Conservation (phyloP, 2,797 vertebrate genomes). For the Sebastes elongatus region DNA sequence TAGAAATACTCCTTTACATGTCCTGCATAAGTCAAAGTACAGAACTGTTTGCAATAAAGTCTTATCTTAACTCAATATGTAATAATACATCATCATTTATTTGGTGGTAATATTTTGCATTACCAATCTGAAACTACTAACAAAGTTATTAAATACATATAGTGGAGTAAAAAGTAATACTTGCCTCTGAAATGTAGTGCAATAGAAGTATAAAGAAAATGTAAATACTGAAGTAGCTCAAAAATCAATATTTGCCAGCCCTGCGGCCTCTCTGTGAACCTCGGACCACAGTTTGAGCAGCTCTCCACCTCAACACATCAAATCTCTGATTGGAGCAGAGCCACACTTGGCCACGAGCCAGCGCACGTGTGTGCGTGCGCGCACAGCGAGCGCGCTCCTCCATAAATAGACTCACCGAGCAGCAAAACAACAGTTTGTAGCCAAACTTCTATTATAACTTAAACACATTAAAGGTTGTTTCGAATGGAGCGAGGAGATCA, state of each 20-base stretch:
- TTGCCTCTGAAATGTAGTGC: not conserved
- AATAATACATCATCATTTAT: not conserved
- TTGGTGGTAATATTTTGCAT: not conserved
- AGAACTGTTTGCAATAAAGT: not conserved
- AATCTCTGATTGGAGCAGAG: not conserved
- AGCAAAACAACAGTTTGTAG: not conserved
- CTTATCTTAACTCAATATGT: not conserved
- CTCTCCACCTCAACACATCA: not conserved
- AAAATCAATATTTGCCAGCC: not conserved
- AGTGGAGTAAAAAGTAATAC: not conserved
- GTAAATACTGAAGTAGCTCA: not conserved
- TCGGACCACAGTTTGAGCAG: not conserved
- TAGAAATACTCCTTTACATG: not conserved
- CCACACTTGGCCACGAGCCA: not conserved
- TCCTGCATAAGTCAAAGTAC: not conserved
- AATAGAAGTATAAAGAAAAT: not conserved
- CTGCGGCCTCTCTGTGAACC: not conserved
- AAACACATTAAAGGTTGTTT: not conserved
- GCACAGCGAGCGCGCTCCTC: fast-evolving
- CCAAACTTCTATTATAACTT: no score
- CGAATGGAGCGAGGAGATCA: constrained; percentile 21
- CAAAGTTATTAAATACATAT: not conserved
- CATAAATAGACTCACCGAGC: constrained; percentile 6
- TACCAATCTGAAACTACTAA: not conserved
- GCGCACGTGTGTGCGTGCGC: not conserved